phyloP scores from a whole-genome alignment of 2,888 invertebrate species.

The Caenorhabditis virilis region DNA sequence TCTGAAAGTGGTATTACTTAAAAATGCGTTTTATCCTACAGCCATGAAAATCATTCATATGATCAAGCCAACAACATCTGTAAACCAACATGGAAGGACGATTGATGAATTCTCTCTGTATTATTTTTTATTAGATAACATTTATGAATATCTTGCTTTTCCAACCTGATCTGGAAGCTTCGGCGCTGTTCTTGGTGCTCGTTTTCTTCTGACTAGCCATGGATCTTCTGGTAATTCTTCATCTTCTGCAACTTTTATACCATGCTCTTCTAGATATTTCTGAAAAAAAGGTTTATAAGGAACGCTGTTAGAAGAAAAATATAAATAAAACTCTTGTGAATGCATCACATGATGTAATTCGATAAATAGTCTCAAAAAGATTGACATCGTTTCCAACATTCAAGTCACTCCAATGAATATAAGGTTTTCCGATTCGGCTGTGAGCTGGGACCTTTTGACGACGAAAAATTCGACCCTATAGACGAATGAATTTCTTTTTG shows the following conservation, averaged over 20 bases:
- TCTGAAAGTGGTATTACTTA: constrained; percentile 12
- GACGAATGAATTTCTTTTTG: neutral
- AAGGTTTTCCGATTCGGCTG: constrained; percentile 33
- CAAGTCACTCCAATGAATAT: constrained; percentile 50
- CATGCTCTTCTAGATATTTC: constrained; percentile 47
- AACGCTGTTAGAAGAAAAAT: neutral
- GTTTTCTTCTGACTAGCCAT: constrained; percentile 32
- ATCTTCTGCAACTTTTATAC: constrained; percentile 40
- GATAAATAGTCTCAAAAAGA: constrained; percentile 43
- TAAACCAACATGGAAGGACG: constrained; percentile 39
- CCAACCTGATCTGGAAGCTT: constrained; percentile 31
- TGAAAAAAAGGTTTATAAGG: constrained; percentile 9
- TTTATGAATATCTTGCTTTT: neutral
- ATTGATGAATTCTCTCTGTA: constrained; percentile 39
- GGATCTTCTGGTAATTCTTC: constrained; percentile 50
- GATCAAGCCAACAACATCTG: constrained; percentile 48
- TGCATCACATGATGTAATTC: constrained; percentile 40
- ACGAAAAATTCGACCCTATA: constrained; percentile 36
- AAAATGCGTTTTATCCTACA: constrained; percentile 38
- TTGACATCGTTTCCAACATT: constrained; percentile 47
- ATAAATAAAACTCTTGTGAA: constrained; percentile 31
- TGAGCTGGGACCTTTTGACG: constrained; percentile 41
- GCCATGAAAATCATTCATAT: constrained; percentile 44
- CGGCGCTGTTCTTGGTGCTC: constrained; percentile 26
- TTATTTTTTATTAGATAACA: neutral